Percentiles rank a stretch among this genome's conserved stretches.
These are phyloP conservation scores for Stylophora pistillata DNA, from an alignment of 64 coral and sea anemone species.

Conservation along the genomic window DNA sequence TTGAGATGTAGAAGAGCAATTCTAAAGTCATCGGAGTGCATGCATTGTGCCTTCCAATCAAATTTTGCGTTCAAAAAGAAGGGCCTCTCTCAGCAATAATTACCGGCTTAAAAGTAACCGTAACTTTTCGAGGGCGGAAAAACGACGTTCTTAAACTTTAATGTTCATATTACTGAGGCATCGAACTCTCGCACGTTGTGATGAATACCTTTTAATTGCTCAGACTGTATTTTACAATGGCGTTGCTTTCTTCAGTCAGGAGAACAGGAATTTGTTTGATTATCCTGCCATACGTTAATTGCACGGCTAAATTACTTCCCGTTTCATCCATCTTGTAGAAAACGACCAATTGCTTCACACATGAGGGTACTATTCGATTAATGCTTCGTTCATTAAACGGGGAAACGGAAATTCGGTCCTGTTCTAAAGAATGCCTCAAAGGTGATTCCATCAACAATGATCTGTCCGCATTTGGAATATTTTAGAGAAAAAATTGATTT, in stretches of 20 bases:
- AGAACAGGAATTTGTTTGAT: conserved; percentile 12
- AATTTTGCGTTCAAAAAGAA: not conserved
- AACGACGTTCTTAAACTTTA: too few relatives aligned
- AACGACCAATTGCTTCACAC: conserved; percentile 10
- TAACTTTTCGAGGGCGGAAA: not conserved
- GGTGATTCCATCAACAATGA: not conserved
- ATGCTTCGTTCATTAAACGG: not conserved
- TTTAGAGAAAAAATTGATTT: not conserved
- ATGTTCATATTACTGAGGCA: not conserved
- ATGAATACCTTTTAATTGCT: not conserved
- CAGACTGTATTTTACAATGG: not conserved
- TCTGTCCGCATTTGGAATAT: not conserved
- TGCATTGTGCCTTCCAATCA: not conserved
- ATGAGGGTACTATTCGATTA: not conserved
- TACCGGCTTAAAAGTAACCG: not conserved
- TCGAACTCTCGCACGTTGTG: not conserved
- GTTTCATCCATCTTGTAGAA: not conserved
- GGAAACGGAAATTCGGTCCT: not conserved
- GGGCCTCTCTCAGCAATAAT: not conserved
- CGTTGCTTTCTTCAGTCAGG: not conserved
- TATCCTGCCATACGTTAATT: conserved; percentile 14
- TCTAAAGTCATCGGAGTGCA: too few relatives aligned
- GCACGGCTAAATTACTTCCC: not conserved
- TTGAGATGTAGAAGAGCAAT: too few relatives aligned
- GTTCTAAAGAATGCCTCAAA: not conserved